Evolutionary conservation across 2,888 invertebrate species (phyloP).

Genomic region (Epirrhoe tristata): DNA sequence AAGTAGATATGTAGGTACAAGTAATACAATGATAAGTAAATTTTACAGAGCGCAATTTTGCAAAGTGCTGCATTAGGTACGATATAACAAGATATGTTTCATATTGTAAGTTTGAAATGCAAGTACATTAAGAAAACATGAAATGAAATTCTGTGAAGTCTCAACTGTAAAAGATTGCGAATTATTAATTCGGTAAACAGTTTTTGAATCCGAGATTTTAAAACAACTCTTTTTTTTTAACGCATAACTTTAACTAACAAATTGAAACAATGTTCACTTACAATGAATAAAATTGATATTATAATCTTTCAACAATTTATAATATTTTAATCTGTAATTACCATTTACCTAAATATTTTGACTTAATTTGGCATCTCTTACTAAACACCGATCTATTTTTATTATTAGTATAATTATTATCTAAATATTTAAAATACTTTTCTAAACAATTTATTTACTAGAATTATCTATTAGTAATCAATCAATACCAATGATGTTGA

Average conservation of each 20-base stretch:
- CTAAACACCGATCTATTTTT: conserved; percentile 84
- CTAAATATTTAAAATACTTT: conserved; percentile 85
- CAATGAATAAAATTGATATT: conserved; percentile 84
- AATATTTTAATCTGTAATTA: conserved; percentile 65
- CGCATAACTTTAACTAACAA: conserved; percentile 85
- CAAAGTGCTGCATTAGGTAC: conserved; percentile 53
- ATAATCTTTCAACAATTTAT: conserved; percentile 84
- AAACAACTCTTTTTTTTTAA: conserved; percentile 75
- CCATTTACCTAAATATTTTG: conserved; percentile 87
- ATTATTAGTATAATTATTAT: conserved; percentile 75
- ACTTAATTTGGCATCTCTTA: conserved; percentile 88
- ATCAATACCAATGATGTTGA: conserved; percentile 80
- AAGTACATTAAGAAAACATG: conserved; percentile 34
- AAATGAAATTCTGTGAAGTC: conserved; percentile 39
- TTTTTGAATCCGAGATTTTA: conserved; percentile 52
- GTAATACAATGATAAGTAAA: conserved; percentile 69
- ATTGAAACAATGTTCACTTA: conserved; percentile 84
- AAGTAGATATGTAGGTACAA: conserved; percentile 54
- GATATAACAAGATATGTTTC: conserved; percentile 79
- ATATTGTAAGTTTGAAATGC: conserved; percentile 33
- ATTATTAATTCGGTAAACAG: conserved; percentile 41
- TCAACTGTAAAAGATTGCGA: conserved; percentile 43
- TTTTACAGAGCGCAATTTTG: conserved; percentile 72
- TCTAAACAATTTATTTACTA: conserved; percentile 85
- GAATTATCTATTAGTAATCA: conserved; percentile 75